Base-by-base conservation (phyloP, 1,140 invertebrate genomes). In the Halotydeus destructor region DNA sequence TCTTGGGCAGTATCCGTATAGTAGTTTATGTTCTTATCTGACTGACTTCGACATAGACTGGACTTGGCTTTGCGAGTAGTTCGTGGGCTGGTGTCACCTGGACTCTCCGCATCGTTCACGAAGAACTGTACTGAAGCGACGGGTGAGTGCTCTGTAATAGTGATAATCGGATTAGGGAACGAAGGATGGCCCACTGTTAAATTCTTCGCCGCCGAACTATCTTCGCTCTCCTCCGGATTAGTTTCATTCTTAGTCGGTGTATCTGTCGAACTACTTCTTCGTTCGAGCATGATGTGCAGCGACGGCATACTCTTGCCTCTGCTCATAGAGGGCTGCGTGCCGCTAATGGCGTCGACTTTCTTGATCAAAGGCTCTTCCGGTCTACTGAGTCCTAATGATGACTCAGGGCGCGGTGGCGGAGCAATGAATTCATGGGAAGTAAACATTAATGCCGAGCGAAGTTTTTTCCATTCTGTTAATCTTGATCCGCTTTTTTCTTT, bases 251-350 rank as follows among this genome's bases (percentile, higher is more conserved):
- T 24, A 19, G 2, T 5, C 8, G 16, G n/a, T 21, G 3, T 16
- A 25, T 21, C 19, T 25, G 26, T 21, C 5, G 21, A 2, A 4
- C n/a, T 26, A 9, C 30, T 24, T 3, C 16, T 23, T 2, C 23
- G 19, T 9, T 38, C 23, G 40, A 28, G 25, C 27, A 44, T 37
- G 22, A 52, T 31, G 44, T 53, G 52, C 35, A 89, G 62, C 59
- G 82, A 86, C 5, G 84, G 84, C 81, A 89, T 86, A 64, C 81
- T 86, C 63, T 86, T 88, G 35, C 83, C 84, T 68, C 86, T 84
- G 33, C 84, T 75, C 24, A 88, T 52, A 47, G 49, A 53, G 40
- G 34, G 40, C 37, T 47, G 18, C 44, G 12, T 18, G 41, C 16
- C 21, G 39, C 44, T 11, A 31, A 18, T 37, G 38, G 30, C 27